A percentile compares a stretch with the other conserved stretches of the same genome.
These are phyloP conservation scores for Thecophora atra DNA, from an alignment of 2,888 invertebrate genomes.

Conservation along the genomic window DNA sequence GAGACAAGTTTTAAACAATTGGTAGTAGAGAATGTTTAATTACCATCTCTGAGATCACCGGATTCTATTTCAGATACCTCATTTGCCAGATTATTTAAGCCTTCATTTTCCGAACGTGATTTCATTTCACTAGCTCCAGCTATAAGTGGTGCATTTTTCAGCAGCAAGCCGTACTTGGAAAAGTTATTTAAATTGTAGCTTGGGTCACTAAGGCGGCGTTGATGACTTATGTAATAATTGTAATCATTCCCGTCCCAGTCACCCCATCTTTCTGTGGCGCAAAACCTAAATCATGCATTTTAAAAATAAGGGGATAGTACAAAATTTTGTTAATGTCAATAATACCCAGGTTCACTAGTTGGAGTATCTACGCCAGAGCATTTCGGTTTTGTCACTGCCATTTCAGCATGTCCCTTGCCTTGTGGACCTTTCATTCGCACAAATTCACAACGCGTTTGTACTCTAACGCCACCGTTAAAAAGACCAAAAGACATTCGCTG, in stretches of 20 bases:
- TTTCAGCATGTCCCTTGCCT: conserved; percentile 96
- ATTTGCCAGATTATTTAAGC: conserved; percentile 84
- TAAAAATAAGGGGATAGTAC: background rate
- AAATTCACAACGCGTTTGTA: conserved; percentile 90
- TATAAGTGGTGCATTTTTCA: background rate
- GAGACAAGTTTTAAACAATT: too few relatives aligned
- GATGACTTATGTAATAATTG: conserved; percentile 84
- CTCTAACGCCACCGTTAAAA: conserved; percentile 77
- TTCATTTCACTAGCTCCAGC: conserved; percentile 75
- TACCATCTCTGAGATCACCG: conserved; percentile 91
- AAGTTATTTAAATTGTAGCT: conserved; percentile 89
- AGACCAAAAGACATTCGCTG: conserved; percentile 95
- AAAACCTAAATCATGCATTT: conserved; percentile 65
- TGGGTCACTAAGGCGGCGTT: conserved; percentile 86
- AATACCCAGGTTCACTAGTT: conserved; percentile 83
- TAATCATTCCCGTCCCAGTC: conserved; percentile 90
- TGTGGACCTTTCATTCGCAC: conserved; percentile 98
- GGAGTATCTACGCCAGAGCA: conserved; percentile 95
- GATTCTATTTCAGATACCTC: conserved; percentile 93
- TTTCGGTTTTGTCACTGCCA: conserved; percentile 93
- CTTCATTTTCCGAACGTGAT: conserved; percentile 91
- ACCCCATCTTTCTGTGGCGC: conserved; percentile 89
- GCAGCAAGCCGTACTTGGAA: conserved; percentile 79
- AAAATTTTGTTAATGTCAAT: background rate
- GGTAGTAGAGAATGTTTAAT: conserved; percentile 39